A percentile compares a stretch with the other conserved stretches of the same genome.
Conservation (phyloP, 2,888 invertebrate genomes). For the Lissonota sp. region DNA sequence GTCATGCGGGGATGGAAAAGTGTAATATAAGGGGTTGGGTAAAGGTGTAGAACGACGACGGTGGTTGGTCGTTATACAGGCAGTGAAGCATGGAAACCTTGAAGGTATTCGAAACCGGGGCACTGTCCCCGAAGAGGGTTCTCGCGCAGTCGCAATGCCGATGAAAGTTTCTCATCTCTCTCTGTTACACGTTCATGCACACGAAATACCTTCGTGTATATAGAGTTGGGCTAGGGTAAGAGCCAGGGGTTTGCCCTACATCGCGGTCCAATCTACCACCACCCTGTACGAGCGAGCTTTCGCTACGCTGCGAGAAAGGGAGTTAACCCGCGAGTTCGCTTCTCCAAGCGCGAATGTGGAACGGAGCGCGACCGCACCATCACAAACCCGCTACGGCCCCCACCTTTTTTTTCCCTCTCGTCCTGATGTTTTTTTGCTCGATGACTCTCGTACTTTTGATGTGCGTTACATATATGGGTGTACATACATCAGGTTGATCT, state of each 20-base stretch:
- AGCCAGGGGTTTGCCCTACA: conserved; percentile 66
- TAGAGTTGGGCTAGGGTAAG: conserved; percentile 47
- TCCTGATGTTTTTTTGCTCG: conserved; percentile 20
- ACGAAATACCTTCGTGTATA: conserved; percentile 15
- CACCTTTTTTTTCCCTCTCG: conserved; percentile 13
- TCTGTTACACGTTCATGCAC: conserved; percentile 16
- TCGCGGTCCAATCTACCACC: conserved; percentile 65
- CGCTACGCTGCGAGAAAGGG: conserved; percentile 23
- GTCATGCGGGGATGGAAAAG: neutral
- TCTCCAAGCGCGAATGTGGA: conserved; percentile 57
- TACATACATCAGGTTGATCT: neutral
- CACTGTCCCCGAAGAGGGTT: conserved; percentile 78
- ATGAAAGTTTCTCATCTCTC: conserved; percentile 9
- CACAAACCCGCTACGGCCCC: conserved; percentile 50
- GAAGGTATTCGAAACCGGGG: conserved; percentile 81
- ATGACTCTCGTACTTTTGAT: conserved; percentile 31
- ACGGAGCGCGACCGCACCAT: conserved; percentile 45
- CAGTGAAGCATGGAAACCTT: conserved; percentile 77
- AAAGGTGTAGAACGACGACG: conserved; percentile 60
- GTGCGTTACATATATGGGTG: conserved; percentile 7
- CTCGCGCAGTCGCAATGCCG: conserved; percentile 74
- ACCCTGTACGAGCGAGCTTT: conserved; percentile 38
- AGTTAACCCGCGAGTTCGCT: conserved; percentile 37
- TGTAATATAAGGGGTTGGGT: conserved; percentile 41
- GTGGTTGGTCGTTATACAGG: conserved; percentile 36